Base-by-base conservation (phyloP, 2,113 vertebrate species). In the Lamprologus lemairii region DNA sequence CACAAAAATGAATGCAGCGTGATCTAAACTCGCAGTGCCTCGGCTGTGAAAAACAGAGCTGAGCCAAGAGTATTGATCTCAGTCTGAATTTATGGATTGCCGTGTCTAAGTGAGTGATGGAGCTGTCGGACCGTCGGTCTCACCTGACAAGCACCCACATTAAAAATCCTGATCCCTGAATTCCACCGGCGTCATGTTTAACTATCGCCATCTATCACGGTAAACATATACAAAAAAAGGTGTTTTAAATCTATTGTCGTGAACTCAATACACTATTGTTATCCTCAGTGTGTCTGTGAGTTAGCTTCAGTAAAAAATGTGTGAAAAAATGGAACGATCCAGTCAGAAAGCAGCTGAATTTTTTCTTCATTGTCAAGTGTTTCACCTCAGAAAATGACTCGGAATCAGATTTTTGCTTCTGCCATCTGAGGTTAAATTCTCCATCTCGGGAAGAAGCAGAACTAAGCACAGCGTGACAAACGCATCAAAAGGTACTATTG, bases 31-130 rank as follows among this genome's bases (percentile, higher is more conserved):
- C 80, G n/a, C 35, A 4, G 75, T 16, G 16, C 75, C 60, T 73
- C 21, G 21, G 81, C 90, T 82, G 78, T 84, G 89, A 93, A 90
- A 93, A 93, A 90, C 82, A 83, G 85, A 91, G 90, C 91, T 21
- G 89, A 87, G 92, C 73, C 42, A 89, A 87, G 14, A 80, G 89
- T 92, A 94, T 94, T 87, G 92, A 95, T 94, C 87, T 83, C 28
- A 86, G 92, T 93, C 90, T 93, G 92, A 89, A 81, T 91, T 91
- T 92, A 95, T 93, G 88, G 93, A 95, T 95, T 91, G 85, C 89
- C 78, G 12, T 88, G 93, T 94, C 94, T 80, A 81, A 88, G 91
- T 94, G 94, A 95, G 92, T 91, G 94, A 95, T 95, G 94, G 88
- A 93, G 91, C 92, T 89, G 91, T 91, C 88, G 10, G 68, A 51